Percentiles rank a stretch among this genome's conserved stretches.
Evolutionary conservation across 1,140 invertebrate species (phyloP).

Genomic region (Cylas formicarius): DNA sequence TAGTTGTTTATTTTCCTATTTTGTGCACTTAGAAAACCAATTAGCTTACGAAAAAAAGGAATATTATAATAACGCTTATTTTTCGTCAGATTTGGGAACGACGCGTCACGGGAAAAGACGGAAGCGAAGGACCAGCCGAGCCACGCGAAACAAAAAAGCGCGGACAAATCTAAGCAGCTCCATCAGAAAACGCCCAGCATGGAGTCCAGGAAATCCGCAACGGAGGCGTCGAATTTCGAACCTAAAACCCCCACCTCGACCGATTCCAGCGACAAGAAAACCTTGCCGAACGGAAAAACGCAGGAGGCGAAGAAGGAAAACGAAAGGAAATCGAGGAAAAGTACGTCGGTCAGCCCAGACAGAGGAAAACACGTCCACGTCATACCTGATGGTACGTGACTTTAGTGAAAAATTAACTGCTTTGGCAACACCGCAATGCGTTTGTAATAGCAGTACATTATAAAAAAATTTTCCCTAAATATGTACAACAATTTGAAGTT

Average conservation of each 20-base stretch:
- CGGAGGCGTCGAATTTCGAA: conserved; percentile 24
- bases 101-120: conserved; percentile 9
- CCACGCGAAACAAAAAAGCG: conserved; percentile 13
- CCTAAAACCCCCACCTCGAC: conserved; percentile 30
- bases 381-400: conserved; percentile 26
- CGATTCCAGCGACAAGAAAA: conserved; percentile 27
- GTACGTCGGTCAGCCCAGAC: conserved; percentile 34
- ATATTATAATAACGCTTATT: conserved; percentile 2
- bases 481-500: too few relatives aligned
- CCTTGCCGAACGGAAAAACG: conserved; percentile 16
- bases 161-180: conserved; percentile 1
- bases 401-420: neutral
- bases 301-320: conserved; percentile 15
- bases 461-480: too few relatives aligned
- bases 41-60: too few relatives aligned
- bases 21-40: too few relatives aligned
- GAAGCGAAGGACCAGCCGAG: conserved; percentile 21
- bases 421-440: neutral
- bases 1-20: too few relatives aligned
- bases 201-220: conserved; percentile 31
- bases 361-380: conserved; percentile 32
- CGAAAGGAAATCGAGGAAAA: conserved; percentile 29
- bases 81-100: neutral
- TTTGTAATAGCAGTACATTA: too few relatives aligned
- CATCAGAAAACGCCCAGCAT: conserved; percentile 33